These are phyloP conservation scores for Beroe forskalii DNA, from an alignment of 37 sponge, comb jelly and placozoan species.

Conservation along the genomic window DNA sequence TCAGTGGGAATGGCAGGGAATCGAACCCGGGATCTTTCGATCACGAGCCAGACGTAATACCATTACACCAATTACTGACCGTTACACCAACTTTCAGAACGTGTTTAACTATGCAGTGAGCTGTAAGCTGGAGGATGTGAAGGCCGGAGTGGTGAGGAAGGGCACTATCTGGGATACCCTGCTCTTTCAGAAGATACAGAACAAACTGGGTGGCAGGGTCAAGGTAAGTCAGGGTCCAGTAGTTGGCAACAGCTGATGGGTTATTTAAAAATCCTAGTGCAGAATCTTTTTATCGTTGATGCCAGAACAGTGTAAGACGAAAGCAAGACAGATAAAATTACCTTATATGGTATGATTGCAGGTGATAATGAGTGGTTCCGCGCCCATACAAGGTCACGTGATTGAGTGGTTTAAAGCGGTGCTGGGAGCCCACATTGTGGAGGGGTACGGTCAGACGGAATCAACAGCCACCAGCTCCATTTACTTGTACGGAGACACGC, in stretches of 20 bases:
- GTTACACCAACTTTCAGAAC: constrained; percentile 22
- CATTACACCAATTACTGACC: too few relatives aligned
- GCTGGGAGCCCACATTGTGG: constrained; percentile 35
- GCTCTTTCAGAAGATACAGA: constrained; percentile 60
- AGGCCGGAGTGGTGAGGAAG: constrained; percentile 20
- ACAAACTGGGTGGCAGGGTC: constrained; percentile 56
- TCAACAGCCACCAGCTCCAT: constrained; percentile 30
- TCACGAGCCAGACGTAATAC: too few relatives aligned
- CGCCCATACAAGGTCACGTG: constrained; percentile 18
- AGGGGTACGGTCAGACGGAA: constrained; percentile 64
- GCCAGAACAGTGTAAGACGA: background rate
- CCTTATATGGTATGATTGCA: too few relatives aligned
- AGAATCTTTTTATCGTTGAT: too few relatives aligned
- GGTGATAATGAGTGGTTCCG: constrained; percentile 57
- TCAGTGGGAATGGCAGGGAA: too few relatives aligned
- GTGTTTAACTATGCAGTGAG: constrained; percentile 42
- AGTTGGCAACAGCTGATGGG: too few relatives aligned
- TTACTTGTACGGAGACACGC: constrained; percentile 36
- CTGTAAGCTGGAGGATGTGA: constrained; percentile 26
- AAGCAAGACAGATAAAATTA: background rate
- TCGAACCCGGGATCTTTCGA: too few relatives aligned
- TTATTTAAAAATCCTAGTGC: too few relatives aligned
- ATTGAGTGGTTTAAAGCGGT: constrained; percentile 54
- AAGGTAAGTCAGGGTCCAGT: background rate
- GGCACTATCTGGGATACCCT: constrained; percentile 36